Evolutionary conservation across 2,888 invertebrate species (phyloP).

Genomic region (Tholera decimalis): DNA sequence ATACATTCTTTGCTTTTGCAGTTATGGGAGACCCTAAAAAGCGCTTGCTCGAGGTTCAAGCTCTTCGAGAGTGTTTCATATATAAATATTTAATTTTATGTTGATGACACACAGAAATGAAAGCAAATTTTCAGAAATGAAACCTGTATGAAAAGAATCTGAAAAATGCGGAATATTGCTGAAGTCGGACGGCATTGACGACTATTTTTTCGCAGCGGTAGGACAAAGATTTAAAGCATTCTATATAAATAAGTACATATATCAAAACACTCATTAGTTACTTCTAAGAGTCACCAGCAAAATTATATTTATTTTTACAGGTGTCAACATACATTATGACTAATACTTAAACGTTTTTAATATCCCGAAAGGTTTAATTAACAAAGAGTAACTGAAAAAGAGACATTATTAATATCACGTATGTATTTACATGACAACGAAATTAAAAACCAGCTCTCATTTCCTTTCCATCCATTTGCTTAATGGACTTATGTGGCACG

Average conservation of each 20-base stretch:
- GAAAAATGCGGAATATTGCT: slow-evolving; percentile 14
- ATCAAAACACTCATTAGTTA: slow-evolving; percentile 10
- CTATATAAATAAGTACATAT: not conserved
- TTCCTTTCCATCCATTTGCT: slow-evolving; percentile 88
- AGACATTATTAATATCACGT: slow-evolving; percentile 82
- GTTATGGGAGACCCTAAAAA: slow-evolving; percentile 4
- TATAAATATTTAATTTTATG: not conserved
- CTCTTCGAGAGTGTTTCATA: not conserved
- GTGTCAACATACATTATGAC: slow-evolving; percentile 50
- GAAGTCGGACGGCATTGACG: slow-evolving; percentile 2
- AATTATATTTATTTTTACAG: slow-evolving; percentile 8
- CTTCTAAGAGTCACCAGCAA: not conserved
- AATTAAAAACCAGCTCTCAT: slow-evolving; percentile 90
- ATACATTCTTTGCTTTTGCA: slow-evolving; percentile 12
- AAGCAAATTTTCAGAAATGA: not conserved
- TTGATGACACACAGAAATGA: not conserved
- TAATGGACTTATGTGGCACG: slow-evolving; percentile 89
- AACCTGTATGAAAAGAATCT: not conserved
- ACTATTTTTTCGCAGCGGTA: not conserved
- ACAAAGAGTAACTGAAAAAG: slow-evolving; percentile 75
- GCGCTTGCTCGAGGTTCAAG: slow-evolving; percentile 2
- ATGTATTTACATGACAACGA: slow-evolving; percentile 86
- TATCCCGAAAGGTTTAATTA: slow-evolving; percentile 74
- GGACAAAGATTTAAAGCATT: not conserved
- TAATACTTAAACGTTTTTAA: slow-evolving; percentile 66